A percentile compares a stretch with the other conserved stretches of the same genome.
Evolutionary conservation across 2,888 invertebrate genomes (phyloP).

Genomic region (Coelopa pilipes): DNA sequence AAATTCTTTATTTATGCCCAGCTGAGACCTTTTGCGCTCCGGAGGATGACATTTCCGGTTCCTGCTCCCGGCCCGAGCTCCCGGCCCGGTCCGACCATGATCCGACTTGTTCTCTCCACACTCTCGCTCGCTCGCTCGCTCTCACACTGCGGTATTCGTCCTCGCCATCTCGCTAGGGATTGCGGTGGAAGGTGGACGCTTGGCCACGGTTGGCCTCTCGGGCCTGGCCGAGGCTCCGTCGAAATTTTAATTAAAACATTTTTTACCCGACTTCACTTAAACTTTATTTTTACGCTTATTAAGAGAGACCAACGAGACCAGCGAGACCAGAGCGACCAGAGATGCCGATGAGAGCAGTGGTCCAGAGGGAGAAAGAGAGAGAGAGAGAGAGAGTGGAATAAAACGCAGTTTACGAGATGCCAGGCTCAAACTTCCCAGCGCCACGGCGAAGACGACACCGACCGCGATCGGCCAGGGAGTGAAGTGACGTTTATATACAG

Average conservation of each 20-base stretch:
- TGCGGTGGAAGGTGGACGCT: too few relatives aligned
- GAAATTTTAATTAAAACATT: slow-evolving; percentile 19
- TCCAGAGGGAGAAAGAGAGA: not conserved
- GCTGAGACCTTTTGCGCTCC: not conserved
- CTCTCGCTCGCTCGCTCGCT: not conserved
- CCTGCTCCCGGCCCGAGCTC: not conserved
- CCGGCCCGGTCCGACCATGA: too few relatives aligned
- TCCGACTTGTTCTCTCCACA: not conserved
- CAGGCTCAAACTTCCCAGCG: not conserved
- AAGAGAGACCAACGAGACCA: not conserved
- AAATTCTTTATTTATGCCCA: slow-evolving; percentile 31
- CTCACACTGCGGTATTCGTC: too few relatives aligned
- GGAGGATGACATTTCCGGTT: slow-evolving; percentile 1
- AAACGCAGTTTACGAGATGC: not conserved
- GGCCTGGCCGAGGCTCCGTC: not conserved
- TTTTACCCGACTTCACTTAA: not conserved
- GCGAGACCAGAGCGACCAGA: too few relatives aligned
- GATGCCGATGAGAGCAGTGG: too few relatives aligned
- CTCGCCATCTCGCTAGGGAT: not conserved
- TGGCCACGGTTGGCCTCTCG: not conserved
- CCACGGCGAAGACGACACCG: not conserved
- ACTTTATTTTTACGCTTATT: slow-evolving; percentile 18
- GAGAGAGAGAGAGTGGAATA: not conserved
- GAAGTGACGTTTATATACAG: too few relatives aligned
- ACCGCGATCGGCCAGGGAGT: too few relatives aligned